Conservation (phyloP, 2,888 invertebrate species). For the Drosophila mayaguana region DNA sequence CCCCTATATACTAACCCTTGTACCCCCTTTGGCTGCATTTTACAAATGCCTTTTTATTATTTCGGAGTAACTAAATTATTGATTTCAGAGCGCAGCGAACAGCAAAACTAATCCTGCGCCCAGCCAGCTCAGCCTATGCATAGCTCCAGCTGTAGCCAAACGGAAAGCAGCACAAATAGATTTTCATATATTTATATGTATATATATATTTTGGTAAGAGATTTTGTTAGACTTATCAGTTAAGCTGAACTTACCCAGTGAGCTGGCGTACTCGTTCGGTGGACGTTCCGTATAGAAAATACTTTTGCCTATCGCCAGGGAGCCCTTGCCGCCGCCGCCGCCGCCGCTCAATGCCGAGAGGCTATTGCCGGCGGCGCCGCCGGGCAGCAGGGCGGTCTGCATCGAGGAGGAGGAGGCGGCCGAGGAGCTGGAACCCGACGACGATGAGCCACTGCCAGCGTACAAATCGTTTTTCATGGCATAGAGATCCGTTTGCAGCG, state of each 20-base stretch:
- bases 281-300: constrained; percentile 85
- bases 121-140: constrained; percentile 47
- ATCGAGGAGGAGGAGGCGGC: constrained; percentile 77
- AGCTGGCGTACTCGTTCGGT: constrained; percentile 84
- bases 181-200: constrained; percentile 9
- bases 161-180: constrained; percentile 35
- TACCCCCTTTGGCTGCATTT: constrained; percentile 76
- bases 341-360: constrained; percentile 67
- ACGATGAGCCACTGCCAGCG: constrained; percentile 66
- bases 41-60: constrained; percentile 61
- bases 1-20: constrained; percentile 42
- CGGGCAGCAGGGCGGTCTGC: constrained; percentile 73
- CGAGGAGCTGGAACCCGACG: constrained; percentile 69
- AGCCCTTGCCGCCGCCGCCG: constrained; percentile 80
- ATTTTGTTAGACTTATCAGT: not conserved
- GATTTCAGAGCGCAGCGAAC: constrained; percentile 60
- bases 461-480: constrained; percentile 84
- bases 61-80: constrained; percentile 45
- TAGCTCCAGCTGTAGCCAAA: constrained; percentile 44
- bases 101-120: constrained; percentile 46
- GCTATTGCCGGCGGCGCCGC: constrained; percentile 72
- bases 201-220: not conserved
- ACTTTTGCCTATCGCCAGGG: constrained; percentile 85
- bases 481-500: constrained; percentile 83
- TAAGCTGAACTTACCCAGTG: constrained; percentile 70